Conservation (phyloP, 2,797 vertebrate genomes). For the Hydrocynus forskahlii region DNA sequence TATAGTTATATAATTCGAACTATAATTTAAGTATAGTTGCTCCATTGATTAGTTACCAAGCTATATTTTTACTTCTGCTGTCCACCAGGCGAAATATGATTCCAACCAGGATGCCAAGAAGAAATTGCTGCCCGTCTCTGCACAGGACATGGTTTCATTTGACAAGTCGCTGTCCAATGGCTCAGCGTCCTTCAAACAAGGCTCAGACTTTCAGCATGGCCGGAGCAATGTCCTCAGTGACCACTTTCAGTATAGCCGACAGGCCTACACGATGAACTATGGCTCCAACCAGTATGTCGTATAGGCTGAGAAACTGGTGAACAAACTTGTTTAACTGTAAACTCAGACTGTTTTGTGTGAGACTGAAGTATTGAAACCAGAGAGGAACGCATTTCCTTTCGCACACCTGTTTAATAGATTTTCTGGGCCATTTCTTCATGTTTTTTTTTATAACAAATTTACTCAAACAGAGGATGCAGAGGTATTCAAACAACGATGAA, state of each 20-base stretch:
- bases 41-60: neutral
- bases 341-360: slow-evolving; percentile 50
- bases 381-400: neutral
- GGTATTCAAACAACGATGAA: neutral
- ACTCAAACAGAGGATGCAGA: slow-evolving; percentile 5
- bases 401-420: neutral
- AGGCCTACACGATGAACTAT: slow-evolving; percentile 80
- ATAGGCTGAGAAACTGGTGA: slow-evolving; percentile 68
- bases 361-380: slow-evolving; percentile 12
- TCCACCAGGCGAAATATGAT: slow-evolving; percentile 90
- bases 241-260: slow-evolving; percentile 90
- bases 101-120: slow-evolving; percentile 87
- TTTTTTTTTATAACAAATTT: slow-evolving; percentile 12
- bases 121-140: slow-evolving; percentile 85
- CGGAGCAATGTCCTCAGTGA: slow-evolving; percentile 84
- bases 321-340: slow-evolving; percentile 44
- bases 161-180: slow-evolving; percentile 88
- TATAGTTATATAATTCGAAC: neutral
- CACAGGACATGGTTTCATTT: slow-evolving; percentile 81
- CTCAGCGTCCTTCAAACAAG: slow-evolving; percentile 77
- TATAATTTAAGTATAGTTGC: neutral
- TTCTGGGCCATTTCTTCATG: slow-evolving; percentile 30
- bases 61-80: slow-evolving; percentile 30
- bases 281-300: slow-evolving; percentile 88
- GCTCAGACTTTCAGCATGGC: slow-evolving; percentile 82